Base-by-base conservation (phyloP, 2,113 vertebrate genomes). In the Mionectes macconnelli region DNA sequence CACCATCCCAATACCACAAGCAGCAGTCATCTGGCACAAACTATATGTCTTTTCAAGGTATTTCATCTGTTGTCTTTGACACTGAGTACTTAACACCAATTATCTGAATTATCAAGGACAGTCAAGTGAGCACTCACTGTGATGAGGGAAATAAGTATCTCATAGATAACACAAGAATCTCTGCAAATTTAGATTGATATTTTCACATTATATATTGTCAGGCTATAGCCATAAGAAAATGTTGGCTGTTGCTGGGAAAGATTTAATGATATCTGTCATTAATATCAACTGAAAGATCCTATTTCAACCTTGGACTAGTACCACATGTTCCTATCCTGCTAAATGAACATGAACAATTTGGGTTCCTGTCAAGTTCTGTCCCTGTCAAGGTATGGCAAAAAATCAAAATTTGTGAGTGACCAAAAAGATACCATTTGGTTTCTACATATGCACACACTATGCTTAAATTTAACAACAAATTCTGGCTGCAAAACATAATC, bases 21-120 rank as follows among this genome's bases (percentile, higher is more conserved):
- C n/a, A 67, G 73, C 56, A 50, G 30, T 14, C 55, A 86, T 23
- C 50, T 42, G 44, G 49, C 35, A 57, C 20, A 66, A 59, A 39
- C 20, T 4, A 0, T 18, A 2, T 3, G 4, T 12, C 20, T 81
- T 74, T 40, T 52, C 52, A 23, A 31, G 6, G 2, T 30, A 79
- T 64, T 79, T 78, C 28, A 78, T 20, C 55, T 30, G 3, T 3
- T 60, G 11, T 15, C 40, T 73, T 50, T 53, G 47, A 50, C 42
- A 16, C 28, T 3, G 7, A 73, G 13, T 13, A 83, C 17, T 52
- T 91, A 68, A 66, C 39, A 56, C 3, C 0, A 2, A 72, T 57
- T 45, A 94, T 31, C 22, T 62, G 62, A 88, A 83, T 45, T 73
- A 57, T 11, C 12, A 73, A 40, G 22, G 52, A 66, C 27, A 68